Conservation (phyloP, 2,797 vertebrate species). For the Florisuga fusca region DNA sequence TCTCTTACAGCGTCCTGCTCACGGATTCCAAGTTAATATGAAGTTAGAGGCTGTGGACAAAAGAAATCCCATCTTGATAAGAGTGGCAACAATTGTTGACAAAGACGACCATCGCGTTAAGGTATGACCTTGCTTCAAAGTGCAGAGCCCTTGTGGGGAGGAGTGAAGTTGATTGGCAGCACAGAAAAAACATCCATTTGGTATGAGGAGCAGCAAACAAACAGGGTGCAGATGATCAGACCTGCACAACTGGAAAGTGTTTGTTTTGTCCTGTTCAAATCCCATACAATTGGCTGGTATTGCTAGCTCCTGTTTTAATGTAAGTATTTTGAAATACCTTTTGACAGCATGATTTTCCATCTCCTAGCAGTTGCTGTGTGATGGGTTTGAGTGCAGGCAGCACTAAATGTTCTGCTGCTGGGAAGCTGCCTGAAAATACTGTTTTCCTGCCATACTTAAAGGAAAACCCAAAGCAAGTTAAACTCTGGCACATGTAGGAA, state of each 20-base stretch:
- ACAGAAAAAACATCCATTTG: fast-evolving
- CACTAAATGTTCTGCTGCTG: neutral
- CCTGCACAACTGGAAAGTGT: neutral
- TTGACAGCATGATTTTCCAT: neutral
- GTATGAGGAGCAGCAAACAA: neutral
- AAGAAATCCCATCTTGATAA: constrained; percentile 90
- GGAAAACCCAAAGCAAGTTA: neutral
- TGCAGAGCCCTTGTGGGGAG: neutral
- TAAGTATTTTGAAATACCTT: neutral
- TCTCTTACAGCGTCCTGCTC: constrained; percentile 84
- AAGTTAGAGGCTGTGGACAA: constrained; percentile 92
- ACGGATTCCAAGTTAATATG: constrained; percentile 89
- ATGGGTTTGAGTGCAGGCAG: neutral
- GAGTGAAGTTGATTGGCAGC: neutral
- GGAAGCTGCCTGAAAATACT: neutral
- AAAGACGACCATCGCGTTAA: constrained; percentile 88
- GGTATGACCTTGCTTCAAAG: constrained; percentile 70
- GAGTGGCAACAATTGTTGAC: constrained; percentile 84
- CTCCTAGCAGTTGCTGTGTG: neutral
- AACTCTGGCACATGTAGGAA: neutral
- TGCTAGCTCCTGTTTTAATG: neutral
- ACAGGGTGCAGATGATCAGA: neutral
- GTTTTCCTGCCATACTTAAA: neutral
- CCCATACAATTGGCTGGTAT: neutral
- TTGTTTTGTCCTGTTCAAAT: neutral